Evolutionary conservation across 2,797 vertebrate genomes (phyloP).

Genomic region (Onychomys arenicola): DNA sequence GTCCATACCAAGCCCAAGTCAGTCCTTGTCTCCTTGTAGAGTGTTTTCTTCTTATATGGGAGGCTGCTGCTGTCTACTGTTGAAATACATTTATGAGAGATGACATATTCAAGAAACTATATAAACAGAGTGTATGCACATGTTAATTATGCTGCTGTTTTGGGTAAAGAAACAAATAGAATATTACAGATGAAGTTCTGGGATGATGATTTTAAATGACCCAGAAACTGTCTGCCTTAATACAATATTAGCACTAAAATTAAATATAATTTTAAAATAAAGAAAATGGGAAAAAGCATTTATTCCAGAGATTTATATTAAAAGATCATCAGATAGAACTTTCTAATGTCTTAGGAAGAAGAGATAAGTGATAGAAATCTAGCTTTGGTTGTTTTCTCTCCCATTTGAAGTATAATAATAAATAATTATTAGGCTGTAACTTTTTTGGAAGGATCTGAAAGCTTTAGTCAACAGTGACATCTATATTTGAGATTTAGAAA

Average conservation of each 20-base stretch:
- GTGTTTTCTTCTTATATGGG: neutral
- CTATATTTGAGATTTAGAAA: neutral
- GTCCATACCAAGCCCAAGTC: neutral
- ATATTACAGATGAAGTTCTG: neutral
- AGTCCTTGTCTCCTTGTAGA: neutral
- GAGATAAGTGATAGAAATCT: conserved; percentile 1
- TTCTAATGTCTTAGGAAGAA: neutral
- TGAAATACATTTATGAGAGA: neutral
- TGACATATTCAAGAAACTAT: neutral
- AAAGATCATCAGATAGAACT: neutral
- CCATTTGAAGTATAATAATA: neutral
- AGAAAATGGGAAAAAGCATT: neutral
- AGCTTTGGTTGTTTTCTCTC: conserved; percentile 2
- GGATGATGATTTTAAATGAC: neutral
- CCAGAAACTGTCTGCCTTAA: neutral
- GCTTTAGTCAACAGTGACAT: neutral
- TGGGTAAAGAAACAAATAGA: neutral
- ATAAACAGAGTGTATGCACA: neutral
- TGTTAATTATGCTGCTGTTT: neutral
- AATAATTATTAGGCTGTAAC: neutral
- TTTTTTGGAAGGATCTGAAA: neutral
- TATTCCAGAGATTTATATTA: neutral
- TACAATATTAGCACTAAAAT: neutral
- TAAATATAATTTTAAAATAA: neutral
- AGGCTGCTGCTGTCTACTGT: neutral